These are phyloP conservation scores for Lepidurus arcticus DNA, from an alignment of 1,140 invertebrate genomes.

Conservation along the genomic window DNA sequence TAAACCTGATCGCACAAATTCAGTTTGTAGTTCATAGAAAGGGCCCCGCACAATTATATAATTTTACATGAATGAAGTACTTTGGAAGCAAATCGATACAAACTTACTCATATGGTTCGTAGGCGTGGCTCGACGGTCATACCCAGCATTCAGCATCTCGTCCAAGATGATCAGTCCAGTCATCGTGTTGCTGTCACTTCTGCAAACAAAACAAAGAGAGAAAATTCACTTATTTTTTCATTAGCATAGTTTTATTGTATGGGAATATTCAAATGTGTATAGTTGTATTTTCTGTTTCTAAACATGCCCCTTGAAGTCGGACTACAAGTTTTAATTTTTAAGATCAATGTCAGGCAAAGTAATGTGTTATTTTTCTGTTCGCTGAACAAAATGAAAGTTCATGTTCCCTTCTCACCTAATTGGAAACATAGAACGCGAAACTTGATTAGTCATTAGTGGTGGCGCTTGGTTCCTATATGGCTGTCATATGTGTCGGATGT, in stretches of 20 bases:
- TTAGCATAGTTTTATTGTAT: background rate
- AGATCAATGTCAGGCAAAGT: background rate
- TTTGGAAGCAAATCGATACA: background rate
- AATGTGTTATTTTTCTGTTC: background rate
- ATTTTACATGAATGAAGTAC: conserved; percentile 32
- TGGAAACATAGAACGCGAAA: conserved; percentile 15
- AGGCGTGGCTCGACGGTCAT: conserved; percentile 48
- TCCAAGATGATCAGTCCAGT: conserved; percentile 47
- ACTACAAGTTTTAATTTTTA: background rate
- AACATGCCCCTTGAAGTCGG: background rate
- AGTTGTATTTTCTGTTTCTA: background rate
- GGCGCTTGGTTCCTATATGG: background rate
- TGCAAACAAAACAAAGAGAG: background rate
- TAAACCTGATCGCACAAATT: too few species aligned
- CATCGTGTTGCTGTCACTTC: conserved; percentile 39
- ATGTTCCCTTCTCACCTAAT: background rate
- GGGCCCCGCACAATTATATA: conserved; percentile 44
- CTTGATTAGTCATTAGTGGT: conserved; percentile 22
- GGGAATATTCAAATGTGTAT: background rate
- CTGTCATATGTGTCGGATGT: background rate
- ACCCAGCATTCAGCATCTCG: conserved; percentile 44
- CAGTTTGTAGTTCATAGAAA: too few species aligned
- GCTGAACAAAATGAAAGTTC: conserved; percentile 2
- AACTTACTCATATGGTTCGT: conserved; percentile 47
- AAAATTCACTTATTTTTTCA: background rate